phyloP scores from a whole-genome alignment of 1,140 invertebrate genomes.

The Wasmannia auropunctata region DNA sequence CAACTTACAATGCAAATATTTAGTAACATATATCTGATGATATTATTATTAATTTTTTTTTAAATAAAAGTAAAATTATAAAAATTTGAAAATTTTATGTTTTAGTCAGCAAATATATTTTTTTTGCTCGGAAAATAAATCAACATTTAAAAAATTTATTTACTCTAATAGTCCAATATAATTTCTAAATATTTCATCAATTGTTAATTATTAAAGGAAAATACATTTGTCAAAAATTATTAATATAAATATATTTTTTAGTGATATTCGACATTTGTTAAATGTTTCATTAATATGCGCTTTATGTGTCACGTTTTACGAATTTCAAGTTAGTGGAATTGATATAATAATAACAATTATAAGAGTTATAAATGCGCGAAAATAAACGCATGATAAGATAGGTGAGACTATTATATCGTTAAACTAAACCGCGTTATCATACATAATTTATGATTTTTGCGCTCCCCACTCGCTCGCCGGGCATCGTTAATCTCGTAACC shows the following conservation, averaged over 20 bases:
- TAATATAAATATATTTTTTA: neutral
- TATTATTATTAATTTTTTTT: neutral
- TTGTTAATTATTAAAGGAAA: neutral
- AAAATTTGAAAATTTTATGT: neutral
- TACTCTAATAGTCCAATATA: neutral
- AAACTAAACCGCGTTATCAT: slow-evolving; percentile 32
- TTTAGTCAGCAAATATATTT: neutral
- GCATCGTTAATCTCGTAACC: slow-evolving; percentile 49
- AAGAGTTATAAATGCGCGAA: slow-evolving; percentile 12
- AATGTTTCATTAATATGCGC: neutral
- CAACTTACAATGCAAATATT: neutral
- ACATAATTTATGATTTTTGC: slow-evolving; percentile 43
- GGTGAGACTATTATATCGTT: neutral
- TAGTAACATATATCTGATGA: neutral
- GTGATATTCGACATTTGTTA: neutral
- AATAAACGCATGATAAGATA: slow-evolving; percentile 13
- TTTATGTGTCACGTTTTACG: neutral
- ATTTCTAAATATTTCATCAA: neutral
- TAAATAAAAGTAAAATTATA: neutral
- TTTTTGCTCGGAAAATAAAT: neutral
- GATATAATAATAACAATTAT: neutral
- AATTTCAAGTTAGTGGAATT: neutral
- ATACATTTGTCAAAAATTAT: neutral
- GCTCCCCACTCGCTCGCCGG: neutral
- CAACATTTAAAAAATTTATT: neutral